These are phyloP conservation scores for Eupithecia centaureata DNA, from an alignment of 2,888 invertebrate species.

Conservation along the genomic window DNA sequence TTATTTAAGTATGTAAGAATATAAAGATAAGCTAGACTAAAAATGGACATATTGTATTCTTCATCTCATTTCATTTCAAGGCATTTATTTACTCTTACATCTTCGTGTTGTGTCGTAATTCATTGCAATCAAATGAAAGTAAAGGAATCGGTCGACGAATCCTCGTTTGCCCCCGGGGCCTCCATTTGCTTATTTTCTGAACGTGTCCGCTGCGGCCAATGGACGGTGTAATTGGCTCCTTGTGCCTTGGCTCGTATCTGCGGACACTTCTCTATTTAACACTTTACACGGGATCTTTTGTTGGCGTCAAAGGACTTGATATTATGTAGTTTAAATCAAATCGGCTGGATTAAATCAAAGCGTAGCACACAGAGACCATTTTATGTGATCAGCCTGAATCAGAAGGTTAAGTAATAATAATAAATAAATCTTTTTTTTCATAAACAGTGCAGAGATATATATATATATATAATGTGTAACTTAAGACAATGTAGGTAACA, in stretches of 20 bases:
- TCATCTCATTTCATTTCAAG: too few relatives aligned
- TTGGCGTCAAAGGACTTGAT: neutral
- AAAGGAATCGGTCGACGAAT: constrained; percentile 22
- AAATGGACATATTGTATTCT: too few relatives aligned
- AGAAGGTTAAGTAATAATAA: too few relatives aligned
- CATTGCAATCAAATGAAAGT: constrained; percentile 6
- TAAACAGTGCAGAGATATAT: too few relatives aligned
- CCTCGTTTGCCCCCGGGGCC: constrained; percentile 23
- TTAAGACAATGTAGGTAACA: too few relatives aligned
- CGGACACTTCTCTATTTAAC: neutral
- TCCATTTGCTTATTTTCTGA: constrained; percentile 34
- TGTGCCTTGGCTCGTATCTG: constrained; percentile 2
- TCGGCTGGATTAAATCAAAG: neutral
- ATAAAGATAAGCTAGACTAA: too few relatives aligned
- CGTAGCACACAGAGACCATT: neutral
- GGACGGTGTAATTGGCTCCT: constrained; percentile 24
- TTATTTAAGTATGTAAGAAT: too few relatives aligned
- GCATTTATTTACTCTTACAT: too few relatives aligned
- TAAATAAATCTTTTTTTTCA: too few relatives aligned
- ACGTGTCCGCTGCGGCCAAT: constrained; percentile 12
- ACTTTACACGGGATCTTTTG: neutral
- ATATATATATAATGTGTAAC: too few relatives aligned
- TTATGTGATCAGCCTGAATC: neutral
- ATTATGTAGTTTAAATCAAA: neutral
- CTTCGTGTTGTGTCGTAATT: neutral